Conservation (phyloP, 2,797 vertebrate species). For the Adrianichthys oophorus region DNA sequence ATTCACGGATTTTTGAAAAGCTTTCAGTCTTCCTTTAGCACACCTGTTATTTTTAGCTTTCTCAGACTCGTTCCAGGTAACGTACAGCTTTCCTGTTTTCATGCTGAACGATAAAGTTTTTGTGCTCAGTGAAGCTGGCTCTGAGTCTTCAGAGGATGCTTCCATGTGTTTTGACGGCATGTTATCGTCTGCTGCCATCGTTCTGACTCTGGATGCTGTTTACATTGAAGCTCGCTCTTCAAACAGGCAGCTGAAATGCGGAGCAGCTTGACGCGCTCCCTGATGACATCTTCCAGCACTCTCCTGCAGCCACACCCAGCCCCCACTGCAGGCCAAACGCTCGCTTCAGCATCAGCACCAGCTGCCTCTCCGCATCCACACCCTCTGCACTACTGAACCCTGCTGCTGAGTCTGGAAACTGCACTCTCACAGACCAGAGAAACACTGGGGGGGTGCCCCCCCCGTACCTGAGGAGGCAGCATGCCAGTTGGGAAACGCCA, state of each 20-base stretch:
- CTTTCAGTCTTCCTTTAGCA: too few species aligned
- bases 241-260: conserved; percentile 20
- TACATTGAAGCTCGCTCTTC: conserved; percentile 25
- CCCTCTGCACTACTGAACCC: conserved; percentile 67
- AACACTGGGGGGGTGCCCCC: conserved; percentile 73
- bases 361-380: conserved; percentile 37
- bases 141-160: too few species aligned
- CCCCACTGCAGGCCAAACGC: conserved; percentile 64
- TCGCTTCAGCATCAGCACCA: conserved; percentile 67
- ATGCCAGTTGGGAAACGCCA: conserved; percentile 97
- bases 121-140: too few species aligned
- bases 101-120: too few species aligned
- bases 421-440: conserved; percentile 18
- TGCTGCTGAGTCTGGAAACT: conserved; percentile 52
- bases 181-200: too few species aligned
- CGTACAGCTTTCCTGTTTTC: too few species aligned
- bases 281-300: conserved; percentile 56
- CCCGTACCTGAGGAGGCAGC: conserved; percentile 91
- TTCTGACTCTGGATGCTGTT: neutral
- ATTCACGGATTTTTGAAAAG: too few species aligned
- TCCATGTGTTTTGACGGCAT: too few species aligned
- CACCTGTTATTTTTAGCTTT: too few species aligned
- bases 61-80: too few species aligned
- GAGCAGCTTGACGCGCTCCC: conserved; percentile 23
- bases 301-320: conserved; percentile 74